Evolutionary conservation across 1,140 invertebrate genomes (phyloP), one percentile per base, ranked within the genome.

Genomic region (Lethocerus indicus): DNA sequence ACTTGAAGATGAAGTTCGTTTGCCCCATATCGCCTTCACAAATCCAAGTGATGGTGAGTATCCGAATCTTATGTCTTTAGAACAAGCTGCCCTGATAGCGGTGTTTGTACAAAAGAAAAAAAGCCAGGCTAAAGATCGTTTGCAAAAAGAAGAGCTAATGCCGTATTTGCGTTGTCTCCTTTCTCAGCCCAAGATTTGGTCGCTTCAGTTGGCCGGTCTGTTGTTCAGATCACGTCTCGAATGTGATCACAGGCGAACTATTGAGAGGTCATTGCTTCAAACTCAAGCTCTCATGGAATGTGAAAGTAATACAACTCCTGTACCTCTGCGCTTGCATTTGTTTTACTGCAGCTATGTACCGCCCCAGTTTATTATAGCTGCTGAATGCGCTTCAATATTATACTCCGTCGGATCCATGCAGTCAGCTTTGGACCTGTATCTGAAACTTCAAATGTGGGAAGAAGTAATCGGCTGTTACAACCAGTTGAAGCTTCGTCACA

Each of bases 401-500:
- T 57, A 88, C 0, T 81, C 78, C 56, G 59, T 95, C 26, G 90
- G 90, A 24, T 71, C 85, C 49, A 71, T 83, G 0, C 91, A 91
- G 61, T 77, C 76, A 24, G 91, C 91, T 25, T 67, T 97, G 14
- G 87, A 94, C 55, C 68, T 91, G 27, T 96, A 81, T 64, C 68
- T 83, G 20, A 67, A 75, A 41, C 68, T 94, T 9, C 70, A 87
- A 52, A 64, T 85, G n/a, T 97, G 91, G 92, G 87, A 95, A 57
- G 79, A 94, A 61, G 85, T 92, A 16, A 87, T 97, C 52, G 70
- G 74, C 1, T 97, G 92, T 67, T 95, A 95, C 59, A 84, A 83
- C 36, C 67, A 76, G 52, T 64, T 95, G 37, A 76, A 88, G 55
- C 67, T 89, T 54, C 72, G 76, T 26, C 86, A 93, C 58, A 91